These are phyloP conservation scores for Astropecten irregularis DNA, from an alignment of 53 echinoderm and acorn worm genomes.

Conservation along the genomic window DNA sequence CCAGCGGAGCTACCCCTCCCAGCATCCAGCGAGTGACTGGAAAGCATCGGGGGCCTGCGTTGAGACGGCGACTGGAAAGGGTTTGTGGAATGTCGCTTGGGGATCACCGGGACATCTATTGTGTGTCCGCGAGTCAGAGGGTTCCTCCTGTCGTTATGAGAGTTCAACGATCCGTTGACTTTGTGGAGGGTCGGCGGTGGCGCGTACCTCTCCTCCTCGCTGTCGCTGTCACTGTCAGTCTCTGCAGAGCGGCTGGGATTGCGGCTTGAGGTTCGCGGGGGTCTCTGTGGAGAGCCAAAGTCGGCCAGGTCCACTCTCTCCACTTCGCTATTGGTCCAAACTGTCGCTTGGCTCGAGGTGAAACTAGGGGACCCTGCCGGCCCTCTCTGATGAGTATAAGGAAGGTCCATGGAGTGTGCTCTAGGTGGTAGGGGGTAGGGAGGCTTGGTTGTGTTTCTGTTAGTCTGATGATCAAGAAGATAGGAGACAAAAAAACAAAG, in stretches of 20 bases:
- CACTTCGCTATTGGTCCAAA: slow-evolving; percentile 8
- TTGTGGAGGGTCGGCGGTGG: slow-evolving; percentile 9
- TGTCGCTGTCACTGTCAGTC: slow-evolving; percentile 19
- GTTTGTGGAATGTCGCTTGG: slow-evolving; percentile 10
- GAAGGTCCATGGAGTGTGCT: slow-evolving; percentile 4
- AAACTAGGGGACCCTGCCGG: slow-evolving; percentile 26
- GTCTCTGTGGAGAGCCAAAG: not conserved
- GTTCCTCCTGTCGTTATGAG: not conserved
- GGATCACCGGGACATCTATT: not conserved
- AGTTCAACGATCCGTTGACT: not conserved
- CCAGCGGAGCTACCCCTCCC: not conserved
- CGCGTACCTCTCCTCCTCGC: slow-evolving; percentile 12
- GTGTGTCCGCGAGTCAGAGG: slow-evolving; percentile 40
- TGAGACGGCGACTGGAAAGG: not conserved
- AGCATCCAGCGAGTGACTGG: slow-evolving; percentile 21
- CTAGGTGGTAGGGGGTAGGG: slow-evolving; percentile 31
- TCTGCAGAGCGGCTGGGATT: not conserved
- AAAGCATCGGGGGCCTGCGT: slow-evolving; percentile 19
- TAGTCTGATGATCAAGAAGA: slow-evolving; percentile 35
- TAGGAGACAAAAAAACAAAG: slow-evolving; percentile 46
- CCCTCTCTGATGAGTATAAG: not conserved
- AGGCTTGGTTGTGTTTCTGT: slow-evolving; percentile 43
- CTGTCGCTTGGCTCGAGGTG: not conserved
- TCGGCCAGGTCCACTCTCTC: slow-evolving; percentile 51
- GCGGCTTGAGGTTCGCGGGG: not conserved